phyloP scores from a whole-genome alignment of 2,113 vertebrate species.

The Henicopernis longicauda region DNA sequence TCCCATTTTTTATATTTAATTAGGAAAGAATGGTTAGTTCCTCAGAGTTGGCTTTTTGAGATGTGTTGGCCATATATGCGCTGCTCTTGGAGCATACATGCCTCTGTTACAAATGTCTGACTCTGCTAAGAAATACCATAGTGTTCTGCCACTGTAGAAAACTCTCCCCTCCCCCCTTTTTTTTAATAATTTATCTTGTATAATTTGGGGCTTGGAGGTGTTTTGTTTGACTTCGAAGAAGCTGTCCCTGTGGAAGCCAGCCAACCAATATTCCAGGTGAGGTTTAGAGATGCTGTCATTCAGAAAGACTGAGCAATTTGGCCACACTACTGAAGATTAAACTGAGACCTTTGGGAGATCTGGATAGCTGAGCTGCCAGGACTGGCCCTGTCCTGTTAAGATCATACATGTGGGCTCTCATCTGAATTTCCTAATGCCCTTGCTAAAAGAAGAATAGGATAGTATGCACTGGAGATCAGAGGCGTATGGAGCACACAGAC shows the following conservation, averaged over 20 bases:
- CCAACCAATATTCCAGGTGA: not conserved
- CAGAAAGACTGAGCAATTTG: not conserved
- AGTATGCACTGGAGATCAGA: not conserved
- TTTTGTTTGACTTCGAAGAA: not conserved
- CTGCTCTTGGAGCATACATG: rapidly evolving
- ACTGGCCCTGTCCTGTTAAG: not conserved
- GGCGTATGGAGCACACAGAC: not conserved
- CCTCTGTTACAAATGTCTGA: not conserved
- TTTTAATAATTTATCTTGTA: not conserved
- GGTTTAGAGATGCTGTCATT: not conserved
- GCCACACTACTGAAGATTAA: not conserved
- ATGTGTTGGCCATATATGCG: not conserved
- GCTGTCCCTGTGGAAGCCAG: not conserved
- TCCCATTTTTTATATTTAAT: not conserved
- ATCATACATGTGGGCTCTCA: not conserved
- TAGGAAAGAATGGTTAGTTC: not conserved
- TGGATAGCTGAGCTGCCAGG: not conserved
- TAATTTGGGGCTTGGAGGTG: not conserved
- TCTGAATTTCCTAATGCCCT: not conserved
- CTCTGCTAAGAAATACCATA: not conserved
- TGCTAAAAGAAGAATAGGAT: not conserved
- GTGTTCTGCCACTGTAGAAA: not conserved
- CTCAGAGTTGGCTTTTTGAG: not conserved
- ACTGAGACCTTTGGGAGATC: not conserved
- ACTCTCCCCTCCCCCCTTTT: not conserved